A percentile compares a stretch with the other conserved stretches of the same genome.
Evolutionary conservation across 2,113 vertebrate genomes (phyloP).

Genomic region (Nerophis ophidion): DNA sequence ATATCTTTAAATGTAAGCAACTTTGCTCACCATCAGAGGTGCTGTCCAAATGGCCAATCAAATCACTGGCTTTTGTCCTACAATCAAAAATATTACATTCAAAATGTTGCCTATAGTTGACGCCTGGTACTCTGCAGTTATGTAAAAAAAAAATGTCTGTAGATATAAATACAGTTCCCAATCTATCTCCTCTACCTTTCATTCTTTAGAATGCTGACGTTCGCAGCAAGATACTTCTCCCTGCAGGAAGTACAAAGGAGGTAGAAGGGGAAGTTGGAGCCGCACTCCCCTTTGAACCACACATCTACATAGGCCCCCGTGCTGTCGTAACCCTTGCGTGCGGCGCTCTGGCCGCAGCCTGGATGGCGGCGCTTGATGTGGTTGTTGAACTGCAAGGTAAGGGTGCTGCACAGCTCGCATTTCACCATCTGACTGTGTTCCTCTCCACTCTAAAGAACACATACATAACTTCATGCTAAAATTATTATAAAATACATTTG

Average conservation of each 20-base stretch:
- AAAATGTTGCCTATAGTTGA: too few relatives aligned
- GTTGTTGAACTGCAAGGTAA: conserved; percentile 75
- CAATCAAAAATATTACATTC: not conserved
- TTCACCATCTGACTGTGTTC: conserved; percentile 75
- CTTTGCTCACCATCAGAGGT: conserved; percentile 69
- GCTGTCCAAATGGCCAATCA: conserved; percentile 73
- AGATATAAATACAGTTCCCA: not conserved
- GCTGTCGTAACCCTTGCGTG: conserved; percentile 75
- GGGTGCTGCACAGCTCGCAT: conserved; percentile 75
- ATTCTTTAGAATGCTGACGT: conserved; percentile 48
- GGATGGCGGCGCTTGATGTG: conserved; percentile 76
- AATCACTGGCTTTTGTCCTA: conserved; percentile 71
- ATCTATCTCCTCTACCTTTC: conserved; percentile 53
- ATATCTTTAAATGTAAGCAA: not conserved
- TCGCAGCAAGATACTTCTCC: conserved; percentile 71
- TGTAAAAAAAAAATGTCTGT: not conserved
- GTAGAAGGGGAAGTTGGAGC: conserved; percentile 77
- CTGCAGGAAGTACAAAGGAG: conserved; percentile 74
- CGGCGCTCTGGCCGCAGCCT: conserved; percentile 76
- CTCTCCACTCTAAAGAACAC: conserved; percentile 58
- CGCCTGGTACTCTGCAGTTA: not conserved
- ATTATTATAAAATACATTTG: too few relatives aligned
- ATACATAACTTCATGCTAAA: too few relatives aligned
- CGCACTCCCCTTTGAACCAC: conserved; percentile 79
- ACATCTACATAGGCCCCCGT: conserved; percentile 76